These are phyloP conservation scores for Dolichoris vasculosae DNA, from an alignment of 1,140 invertebrate species.

Conservation along the genomic window DNA sequence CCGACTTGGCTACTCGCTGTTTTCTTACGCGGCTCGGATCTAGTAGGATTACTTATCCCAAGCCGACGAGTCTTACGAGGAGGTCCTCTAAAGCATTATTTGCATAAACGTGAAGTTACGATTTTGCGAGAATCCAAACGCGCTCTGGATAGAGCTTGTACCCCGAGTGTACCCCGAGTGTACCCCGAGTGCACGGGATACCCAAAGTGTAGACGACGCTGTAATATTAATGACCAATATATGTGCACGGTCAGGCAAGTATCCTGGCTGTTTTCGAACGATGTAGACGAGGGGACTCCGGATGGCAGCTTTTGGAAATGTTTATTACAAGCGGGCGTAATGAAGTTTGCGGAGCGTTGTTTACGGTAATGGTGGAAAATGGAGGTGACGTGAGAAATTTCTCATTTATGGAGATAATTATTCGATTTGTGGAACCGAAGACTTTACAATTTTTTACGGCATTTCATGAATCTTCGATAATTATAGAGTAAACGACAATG, in stretches of 20 bases:
- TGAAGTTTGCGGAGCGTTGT: background rate
- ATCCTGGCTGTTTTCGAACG: background rate
- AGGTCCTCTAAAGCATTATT: slow-evolving; percentile 66
- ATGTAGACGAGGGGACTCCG: slow-evolving; percentile 1
- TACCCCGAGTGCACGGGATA: background rate
- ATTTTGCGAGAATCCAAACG: slow-evolving; percentile 24
- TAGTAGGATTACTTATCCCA: slow-evolving; percentile 66
- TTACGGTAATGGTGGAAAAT: slow-evolving; percentile 25
- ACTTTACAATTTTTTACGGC: background rate
- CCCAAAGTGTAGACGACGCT: slow-evolving; percentile 5
- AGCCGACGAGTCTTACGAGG: slow-evolving; percentile 49
- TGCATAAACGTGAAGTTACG: slow-evolving; percentile 69
- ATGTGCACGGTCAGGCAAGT: background rate
- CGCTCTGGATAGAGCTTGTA: background rate
- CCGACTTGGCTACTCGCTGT: background rate
- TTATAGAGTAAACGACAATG: no score
- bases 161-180: no score
- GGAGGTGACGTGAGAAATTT: background rate
- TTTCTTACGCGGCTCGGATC: slow-evolving; percentile 47
- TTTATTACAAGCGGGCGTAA: background rate
- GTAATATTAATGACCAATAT: slow-evolving; percentile 59
- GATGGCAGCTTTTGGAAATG: background rate
- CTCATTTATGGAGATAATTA: background rate
- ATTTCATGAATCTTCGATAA: no score
- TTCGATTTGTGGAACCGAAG: background rate